Evolutionary conservation across 2,888 invertebrate genomes (phyloP).

Genomic region (Lumbricus terrestris): DNA sequence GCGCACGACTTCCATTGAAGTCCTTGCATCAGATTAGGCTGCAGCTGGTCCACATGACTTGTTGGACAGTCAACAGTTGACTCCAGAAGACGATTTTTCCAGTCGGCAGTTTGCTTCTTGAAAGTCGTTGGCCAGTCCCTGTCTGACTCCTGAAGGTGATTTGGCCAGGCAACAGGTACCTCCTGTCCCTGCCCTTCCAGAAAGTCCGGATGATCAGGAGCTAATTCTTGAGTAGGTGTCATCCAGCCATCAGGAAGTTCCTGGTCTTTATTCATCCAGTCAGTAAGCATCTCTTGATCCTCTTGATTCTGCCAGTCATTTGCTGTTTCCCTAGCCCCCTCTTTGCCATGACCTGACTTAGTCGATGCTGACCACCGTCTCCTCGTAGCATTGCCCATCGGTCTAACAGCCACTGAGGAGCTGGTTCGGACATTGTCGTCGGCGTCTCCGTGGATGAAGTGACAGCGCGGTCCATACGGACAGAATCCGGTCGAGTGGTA

Average conservation of each 20-base stretch:
- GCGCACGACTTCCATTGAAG: neutral
- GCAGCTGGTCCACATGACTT: neutral
- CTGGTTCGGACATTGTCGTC: neutral
- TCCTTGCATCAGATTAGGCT: neutral
- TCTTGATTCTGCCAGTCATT: neutral
- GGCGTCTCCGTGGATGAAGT: constrained; percentile 85
- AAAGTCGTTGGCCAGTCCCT: neutral
- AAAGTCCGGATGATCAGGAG: too few relatives aligned
- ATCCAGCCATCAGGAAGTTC: neutral
- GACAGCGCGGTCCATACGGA: constrained; percentile 95
- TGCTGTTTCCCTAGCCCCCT: neutral
- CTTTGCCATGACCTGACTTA: neutral
- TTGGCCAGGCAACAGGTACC: neutral
- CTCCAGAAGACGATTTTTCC: neutral
- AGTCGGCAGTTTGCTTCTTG: neutral
- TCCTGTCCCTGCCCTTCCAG: neutral
- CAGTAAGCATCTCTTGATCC: neutral
- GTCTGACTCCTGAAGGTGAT: neutral
- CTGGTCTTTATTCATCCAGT: neutral
- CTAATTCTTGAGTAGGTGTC: neutral
- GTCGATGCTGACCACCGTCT: neutral
- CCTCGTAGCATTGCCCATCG: neutral
- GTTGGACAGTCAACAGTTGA: neutral
- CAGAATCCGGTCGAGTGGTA: constrained; percentile 96
- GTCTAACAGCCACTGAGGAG: neutral